Evolutionary conservation across 2,888 invertebrate genomes (phyloP), one percentile per base, ranked within the genome.

Genomic region (Cabera pusaria): DNA sequence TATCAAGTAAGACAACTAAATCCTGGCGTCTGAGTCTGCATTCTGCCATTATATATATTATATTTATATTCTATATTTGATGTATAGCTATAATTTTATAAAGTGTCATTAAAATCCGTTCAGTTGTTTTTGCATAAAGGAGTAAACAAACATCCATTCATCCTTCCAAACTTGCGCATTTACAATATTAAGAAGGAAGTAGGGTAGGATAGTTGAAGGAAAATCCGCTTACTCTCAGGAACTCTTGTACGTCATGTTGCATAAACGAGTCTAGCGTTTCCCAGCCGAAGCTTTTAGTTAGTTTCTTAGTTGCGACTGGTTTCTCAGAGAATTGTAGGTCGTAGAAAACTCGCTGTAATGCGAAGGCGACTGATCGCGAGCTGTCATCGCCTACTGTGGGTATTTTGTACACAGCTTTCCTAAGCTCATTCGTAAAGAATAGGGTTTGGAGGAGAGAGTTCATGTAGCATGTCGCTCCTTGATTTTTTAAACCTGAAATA

Each of bases 391-490:
- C 97, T 59, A 98, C 98, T 2, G 98, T 99, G 7, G 99, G 99
- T 93, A 99, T 99, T 84, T 98, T 95, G 77, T 99, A 99, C 8
- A 99, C 99, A 12, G 98, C 98, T 90, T 97, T 92, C 21, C 95
- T 91, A 40, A 95, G 78, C 46, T 94, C 92, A 84, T 98, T 99
- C 3, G 99, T 99, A 81, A 99, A 99, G 88, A 97, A 99, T 5
- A 99, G 88, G 0, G 99, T 98, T 88, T 99, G 99, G 14, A 99
- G 91, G 20, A 99, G 91, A 0, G 99, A 99, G 78, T 99, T 99
- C 99, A 99, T 99, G 79, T 99, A 99, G 81, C 99, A 99, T 0
- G 99, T 99, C 18, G 99, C 99, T 28, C 99, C 99, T 90, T 99
- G 99, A 83, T 99, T 99, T 82, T 98, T 98, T 23, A 99, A 90